These are phyloP conservation scores for Thalassarche chlororhynchos DNA, from an alignment of 2,113 vertebrate species.

Conservation along the genomic window DNA sequence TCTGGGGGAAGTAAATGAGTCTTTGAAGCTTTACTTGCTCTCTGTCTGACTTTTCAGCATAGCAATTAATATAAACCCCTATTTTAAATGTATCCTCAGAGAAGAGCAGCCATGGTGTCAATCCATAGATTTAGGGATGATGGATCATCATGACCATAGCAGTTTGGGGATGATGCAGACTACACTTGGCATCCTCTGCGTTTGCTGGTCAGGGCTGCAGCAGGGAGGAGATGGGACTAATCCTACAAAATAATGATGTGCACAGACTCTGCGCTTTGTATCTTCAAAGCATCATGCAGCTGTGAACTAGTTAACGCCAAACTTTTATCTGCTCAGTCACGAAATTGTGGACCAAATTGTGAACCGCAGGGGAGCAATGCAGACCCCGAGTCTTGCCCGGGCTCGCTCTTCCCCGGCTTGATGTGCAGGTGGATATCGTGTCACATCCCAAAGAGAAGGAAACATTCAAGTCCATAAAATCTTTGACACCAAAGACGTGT, in stretches of 20 bases:
- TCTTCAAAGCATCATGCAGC: neutral
- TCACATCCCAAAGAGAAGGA: neutral
- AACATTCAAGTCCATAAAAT: neutral
- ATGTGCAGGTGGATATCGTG: neutral
- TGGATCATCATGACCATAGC: accelerated
- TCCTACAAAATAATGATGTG: accelerated
- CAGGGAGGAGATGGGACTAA: neutral
- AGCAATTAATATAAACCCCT: neutral
- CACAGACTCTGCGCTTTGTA: accelerated
- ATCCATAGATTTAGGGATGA: neutral
- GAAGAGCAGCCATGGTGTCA: neutral
- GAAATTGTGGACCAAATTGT: neutral
- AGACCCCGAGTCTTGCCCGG: neutral
- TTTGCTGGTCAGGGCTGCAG: neutral
- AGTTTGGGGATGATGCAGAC: neutral
- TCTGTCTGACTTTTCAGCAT: neutral
- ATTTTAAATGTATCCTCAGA: neutral
- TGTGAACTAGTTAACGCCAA: neutral
- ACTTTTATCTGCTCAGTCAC: neutral
- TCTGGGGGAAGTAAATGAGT: neutral
- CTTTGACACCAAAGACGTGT: neutral
- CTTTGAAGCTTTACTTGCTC: neutral
- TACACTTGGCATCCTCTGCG: neutral
- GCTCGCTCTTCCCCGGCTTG: neutral
- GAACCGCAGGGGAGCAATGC: accelerated